A percentile compares a stretch with the other conserved stretches of the same genome.
Conservation (phyloP, 1,140 invertebrate species). For the Drosophila guanche region DNA sequence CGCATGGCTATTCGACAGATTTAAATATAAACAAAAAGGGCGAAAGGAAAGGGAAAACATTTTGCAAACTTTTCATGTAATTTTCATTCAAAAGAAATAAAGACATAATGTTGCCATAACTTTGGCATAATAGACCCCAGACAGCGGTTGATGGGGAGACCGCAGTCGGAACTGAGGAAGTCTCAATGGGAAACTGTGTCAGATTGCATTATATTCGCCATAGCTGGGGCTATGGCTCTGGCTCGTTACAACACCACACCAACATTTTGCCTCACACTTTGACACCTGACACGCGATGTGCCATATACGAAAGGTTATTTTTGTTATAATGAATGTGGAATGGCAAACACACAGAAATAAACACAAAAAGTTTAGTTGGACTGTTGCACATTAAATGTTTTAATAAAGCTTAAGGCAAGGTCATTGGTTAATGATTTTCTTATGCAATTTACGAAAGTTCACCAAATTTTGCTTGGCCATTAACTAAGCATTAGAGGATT, state of each 20-base stretch:
- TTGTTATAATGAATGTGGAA: conserved; percentile 3
- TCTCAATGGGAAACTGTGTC: conserved; percentile 60
- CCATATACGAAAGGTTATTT: conserved; percentile 44
- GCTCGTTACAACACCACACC: conserved; percentile 29
- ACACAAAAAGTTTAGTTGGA: conserved; percentile 26
- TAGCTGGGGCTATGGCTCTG: conserved; percentile 5
- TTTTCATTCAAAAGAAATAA: conserved; percentile 46
- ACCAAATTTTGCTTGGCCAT: conserved; percentile 6
- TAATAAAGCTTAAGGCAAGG: conserved; percentile 24
- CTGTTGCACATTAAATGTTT: conserved; percentile 31
- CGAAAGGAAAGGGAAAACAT: conserved; percentile 36
- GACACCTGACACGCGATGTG: conserved; percentile 70
- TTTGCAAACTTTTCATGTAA: conserved; percentile 24
- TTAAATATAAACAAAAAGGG: conserved; percentile 12
- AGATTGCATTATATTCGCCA: conserved; percentile 60
- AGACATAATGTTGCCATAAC: conserved; percentile 56
- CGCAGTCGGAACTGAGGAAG: conserved; percentile 50
- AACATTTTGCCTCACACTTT: conserved; percentile 57
- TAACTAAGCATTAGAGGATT: conserved; percentile 12
- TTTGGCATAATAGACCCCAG: conserved; percentile 57
- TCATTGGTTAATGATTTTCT: conserved; percentile 23
- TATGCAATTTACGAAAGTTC: conserved; percentile 38
- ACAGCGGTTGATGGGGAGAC: too few species aligned
- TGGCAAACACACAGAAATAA: conserved; percentile 14
- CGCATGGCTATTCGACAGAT: conserved; percentile 15